A percentile compares a stretch with the other conserved stretches of the same genome.
These are phyloP conservation scores for Chrysochloris asiatica DNA, from an alignment of 2,113 vertebrate species.

Conservation along the genomic window DNA sequence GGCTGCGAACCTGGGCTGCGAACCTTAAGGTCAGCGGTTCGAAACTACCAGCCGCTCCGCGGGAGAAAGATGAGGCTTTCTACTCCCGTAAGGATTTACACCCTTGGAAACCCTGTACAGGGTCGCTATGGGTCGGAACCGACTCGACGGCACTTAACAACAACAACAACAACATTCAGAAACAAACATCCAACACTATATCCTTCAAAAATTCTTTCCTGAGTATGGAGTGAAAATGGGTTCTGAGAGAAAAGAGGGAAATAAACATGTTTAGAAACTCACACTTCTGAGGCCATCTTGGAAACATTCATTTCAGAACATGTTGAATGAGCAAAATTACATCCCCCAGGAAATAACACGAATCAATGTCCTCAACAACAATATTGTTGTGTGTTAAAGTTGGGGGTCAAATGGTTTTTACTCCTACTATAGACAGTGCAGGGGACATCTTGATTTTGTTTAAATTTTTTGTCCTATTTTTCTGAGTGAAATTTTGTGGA, in stretches of 20 bases:
- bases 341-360: neutral
- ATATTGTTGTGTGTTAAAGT: neutral
- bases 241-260: slow-evolving; percentile 3
- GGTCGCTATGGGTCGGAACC: too few species aligned
- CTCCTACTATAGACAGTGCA: neutral
- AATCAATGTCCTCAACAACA: neutral
- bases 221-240: neutral
- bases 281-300: slow-evolving; percentile 29
- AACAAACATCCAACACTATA: slow-evolving; percentile 4
- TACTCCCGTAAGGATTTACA: too few species aligned
- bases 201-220: neutral
- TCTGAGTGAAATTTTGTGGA: slow-evolving; percentile 18
- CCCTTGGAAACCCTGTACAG: too few species aligned
- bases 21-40: too few species aligned
- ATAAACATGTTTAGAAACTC: slow-evolving; percentile 43
- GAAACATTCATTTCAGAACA: slow-evolving; percentile 33
- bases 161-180: too few species aligned
- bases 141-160: too few species aligned
- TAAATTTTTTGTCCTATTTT: neutral
- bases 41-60: too few species aligned
- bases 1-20: too few species aligned
- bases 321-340: slow-evolving; percentile 30
- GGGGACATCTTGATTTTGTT: neutral
- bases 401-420: neutral
- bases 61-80: too few species aligned